Evolutionary conservation across 2,888 invertebrate species (phyloP).

Genomic region (Noctuana brunneofusca): DNA sequence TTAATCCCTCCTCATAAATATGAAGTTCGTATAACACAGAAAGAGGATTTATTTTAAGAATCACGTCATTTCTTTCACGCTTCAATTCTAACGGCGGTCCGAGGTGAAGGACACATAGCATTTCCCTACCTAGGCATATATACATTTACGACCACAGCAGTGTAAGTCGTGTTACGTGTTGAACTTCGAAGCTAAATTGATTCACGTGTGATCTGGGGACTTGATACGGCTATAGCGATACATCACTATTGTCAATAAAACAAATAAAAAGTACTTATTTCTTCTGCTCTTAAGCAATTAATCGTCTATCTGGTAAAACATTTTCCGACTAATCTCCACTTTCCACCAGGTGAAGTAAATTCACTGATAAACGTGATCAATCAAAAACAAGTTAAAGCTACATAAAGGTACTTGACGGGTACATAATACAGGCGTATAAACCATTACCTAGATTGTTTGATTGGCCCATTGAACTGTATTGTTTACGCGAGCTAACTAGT

Average conservation of each 20-base stretch:
- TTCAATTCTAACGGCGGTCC: neutral
- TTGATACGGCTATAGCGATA: neutral
- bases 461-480: neutral
- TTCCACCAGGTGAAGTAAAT: no score
- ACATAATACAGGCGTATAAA: neutral
- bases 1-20: no score
- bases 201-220: neutral
- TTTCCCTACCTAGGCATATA: neutral
- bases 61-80: neutral
- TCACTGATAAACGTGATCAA: no score
- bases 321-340: no score
- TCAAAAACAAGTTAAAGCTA: no score
- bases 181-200: neutral
- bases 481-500: neutral
- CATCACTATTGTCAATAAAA: neutral
- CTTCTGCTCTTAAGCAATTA: no score
- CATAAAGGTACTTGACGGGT: no score
- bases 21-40: neutral
- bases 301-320: no score
- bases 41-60: neutral
- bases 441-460: constrained; percentile 6
- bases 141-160: neutral
- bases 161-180: neutral
- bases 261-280: neutral
- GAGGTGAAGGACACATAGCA: neutral